A percentile compares a stretch with the other conserved stretches of the same genome.
These are phyloP conservation scores for Drosophila parvula DNA, from an alignment of 1,140 invertebrate species.

Conservation along the genomic window DNA sequence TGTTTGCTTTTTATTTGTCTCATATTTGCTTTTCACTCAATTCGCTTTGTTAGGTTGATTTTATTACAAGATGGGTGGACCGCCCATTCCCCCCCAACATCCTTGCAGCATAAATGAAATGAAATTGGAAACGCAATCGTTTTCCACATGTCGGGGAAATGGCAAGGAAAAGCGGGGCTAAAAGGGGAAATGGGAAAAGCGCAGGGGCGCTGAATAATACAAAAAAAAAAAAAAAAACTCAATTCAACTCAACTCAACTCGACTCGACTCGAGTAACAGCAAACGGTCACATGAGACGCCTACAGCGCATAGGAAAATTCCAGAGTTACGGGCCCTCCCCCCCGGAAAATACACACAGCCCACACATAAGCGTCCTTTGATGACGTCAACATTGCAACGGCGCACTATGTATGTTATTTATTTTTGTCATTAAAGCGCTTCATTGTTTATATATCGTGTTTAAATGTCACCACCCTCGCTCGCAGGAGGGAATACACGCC, in stretches of 20 bases:
- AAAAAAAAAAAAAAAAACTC: conserved; percentile 3
- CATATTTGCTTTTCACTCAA: conserved; percentile 81
- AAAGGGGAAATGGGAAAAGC: conserved; percentile 18
- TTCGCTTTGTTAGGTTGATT: conserved; percentile 78
- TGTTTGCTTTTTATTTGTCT: conserved; percentile 81
- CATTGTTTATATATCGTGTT: conserved; percentile 71
- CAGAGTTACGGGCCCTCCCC: conserved; percentile 4
- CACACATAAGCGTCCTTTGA: conserved; percentile 46
- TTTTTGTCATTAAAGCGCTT: conserved; percentile 69
- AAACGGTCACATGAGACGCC: conserved; percentile 39
- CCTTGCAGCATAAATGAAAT: conserved; percentile 63
- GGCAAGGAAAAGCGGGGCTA: conserved; percentile 21
- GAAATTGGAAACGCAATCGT: conserved; percentile 80
- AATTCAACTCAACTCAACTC: conserved; percentile 36
- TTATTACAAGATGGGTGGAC: conserved; percentile 63
- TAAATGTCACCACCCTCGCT: conserved; percentile 48
- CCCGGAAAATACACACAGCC: conserved; percentile 1
- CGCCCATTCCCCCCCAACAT: background rate
- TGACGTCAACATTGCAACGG: conserved; percentile 53
- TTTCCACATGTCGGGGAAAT: conserved; percentile 64
- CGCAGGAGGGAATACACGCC: background rate
- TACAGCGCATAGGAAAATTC: conserved; percentile 32
- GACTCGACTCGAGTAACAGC: conserved; percentile 38
- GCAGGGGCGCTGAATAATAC: conserved; percentile 8
- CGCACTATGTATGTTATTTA: conserved; percentile 56